Conservation (phyloP, 2,113 vertebrate genomes). For the Spea multiplicata region DNA sequence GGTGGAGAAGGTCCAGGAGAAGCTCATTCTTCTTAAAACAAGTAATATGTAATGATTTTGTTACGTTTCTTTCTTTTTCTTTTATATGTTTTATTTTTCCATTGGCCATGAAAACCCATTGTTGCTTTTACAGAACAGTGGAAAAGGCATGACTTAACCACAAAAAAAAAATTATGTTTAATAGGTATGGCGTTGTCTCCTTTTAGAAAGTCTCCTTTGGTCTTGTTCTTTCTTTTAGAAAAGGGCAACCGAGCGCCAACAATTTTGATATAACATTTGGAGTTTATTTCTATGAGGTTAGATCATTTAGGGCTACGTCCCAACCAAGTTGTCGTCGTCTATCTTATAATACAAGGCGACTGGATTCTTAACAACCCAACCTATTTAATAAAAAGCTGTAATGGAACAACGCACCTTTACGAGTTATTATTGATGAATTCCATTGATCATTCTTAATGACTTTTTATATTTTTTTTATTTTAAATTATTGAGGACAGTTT, state of each 20-base stretch:
- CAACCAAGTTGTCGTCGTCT: slow-evolving; percentile 63
- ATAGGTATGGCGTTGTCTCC: slow-evolving; percentile 49
- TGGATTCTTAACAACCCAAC: slow-evolving; percentile 38
- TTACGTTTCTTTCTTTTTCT: slow-evolving; percentile 53
- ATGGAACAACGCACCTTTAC: neutral
- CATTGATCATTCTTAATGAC: neutral
- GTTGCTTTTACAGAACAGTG: slow-evolving; percentile 48
- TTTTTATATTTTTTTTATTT: neutral
- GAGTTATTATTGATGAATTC: neutral
- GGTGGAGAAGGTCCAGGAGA: slow-evolving; percentile 69
- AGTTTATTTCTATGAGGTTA: slow-evolving; percentile 71
- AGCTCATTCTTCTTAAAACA: slow-evolving; percentile 58
- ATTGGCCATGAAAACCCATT: slow-evolving; percentile 43
- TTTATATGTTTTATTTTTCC: slow-evolving; percentile 56
- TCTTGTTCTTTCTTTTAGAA: slow-evolving; percentile 51
- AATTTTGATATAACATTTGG: slow-evolving; percentile 69
- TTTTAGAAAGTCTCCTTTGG: slow-evolving; percentile 48
- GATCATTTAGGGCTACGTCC: slow-evolving; percentile 68
- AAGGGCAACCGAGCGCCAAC: slow-evolving; percentile 47
- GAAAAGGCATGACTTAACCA: slow-evolving; percentile 45
- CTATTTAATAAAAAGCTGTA: slow-evolving; percentile 50
- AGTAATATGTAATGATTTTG: slow-evolving; percentile 60
- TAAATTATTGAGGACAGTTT: too few species aligned
- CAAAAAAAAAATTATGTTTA: slow-evolving; percentile 54
- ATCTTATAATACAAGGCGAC: slow-evolving; percentile 52